phyloP scores from a whole-genome alignment of 1,140 invertebrate genomes.

The Camponotus pennsylvanicus region DNA sequence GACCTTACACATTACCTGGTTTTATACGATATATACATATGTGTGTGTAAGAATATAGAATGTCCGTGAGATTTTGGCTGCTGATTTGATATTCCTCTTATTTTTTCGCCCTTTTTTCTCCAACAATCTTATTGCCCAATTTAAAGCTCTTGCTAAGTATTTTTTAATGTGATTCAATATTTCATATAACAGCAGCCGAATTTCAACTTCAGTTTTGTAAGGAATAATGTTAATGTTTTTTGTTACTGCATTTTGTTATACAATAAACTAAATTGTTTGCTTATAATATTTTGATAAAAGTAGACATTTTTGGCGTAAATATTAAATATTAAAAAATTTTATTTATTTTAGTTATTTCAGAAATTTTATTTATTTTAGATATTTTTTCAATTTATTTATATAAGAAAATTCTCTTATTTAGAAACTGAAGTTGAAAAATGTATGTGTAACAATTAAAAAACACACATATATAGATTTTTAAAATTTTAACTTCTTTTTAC shows the following conservation, averaged over 20 bases:
- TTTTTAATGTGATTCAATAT: not conserved
- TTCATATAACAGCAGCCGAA: not conserved
- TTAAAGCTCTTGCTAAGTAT: not conserved
- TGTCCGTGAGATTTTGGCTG: not conserved
- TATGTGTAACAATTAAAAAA: not conserved
- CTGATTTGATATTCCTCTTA: conserved; percentile 17
- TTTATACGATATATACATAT: conserved; percentile 13
- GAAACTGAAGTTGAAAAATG: not conserved
- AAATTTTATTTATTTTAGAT: not conserved
- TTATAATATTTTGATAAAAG: not conserved
- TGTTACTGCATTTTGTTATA: too few relatives aligned
- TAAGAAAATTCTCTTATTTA: not conserved
- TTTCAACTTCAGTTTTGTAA: not conserved
- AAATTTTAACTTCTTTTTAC: too few relatives aligned
- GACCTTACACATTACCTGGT: conserved; percentile 36
- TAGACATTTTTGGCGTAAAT: not conserved
- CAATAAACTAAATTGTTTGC: not conserved
- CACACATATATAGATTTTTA: too few relatives aligned
- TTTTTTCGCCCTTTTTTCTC: not conserved
- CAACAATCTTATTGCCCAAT: not conserved
- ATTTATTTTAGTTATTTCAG: too few relatives aligned
- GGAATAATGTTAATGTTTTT: not conserved
- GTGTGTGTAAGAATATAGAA: conserved; percentile 42
- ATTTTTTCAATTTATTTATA: not conserved
- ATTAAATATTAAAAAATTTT: too few relatives aligned